Evolutionary conservation across 92 coral and sea anemone species (phyloP), one percentile per base, ranked within the genome.

Genomic region (Epizoanthus scotinus): DNA sequence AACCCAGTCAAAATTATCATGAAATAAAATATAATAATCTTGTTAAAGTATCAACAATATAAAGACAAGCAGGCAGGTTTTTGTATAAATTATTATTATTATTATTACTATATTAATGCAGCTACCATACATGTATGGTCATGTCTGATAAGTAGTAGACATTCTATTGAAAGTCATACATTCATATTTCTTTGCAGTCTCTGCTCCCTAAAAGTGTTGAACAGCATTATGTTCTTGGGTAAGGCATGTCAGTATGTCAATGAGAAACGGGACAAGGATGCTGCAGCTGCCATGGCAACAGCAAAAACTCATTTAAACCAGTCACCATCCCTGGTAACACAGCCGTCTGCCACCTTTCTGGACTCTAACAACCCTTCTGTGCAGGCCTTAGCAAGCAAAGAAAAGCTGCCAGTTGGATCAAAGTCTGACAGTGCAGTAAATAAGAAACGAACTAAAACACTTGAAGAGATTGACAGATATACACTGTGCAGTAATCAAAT

Each of bases 401-500:
- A 58, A 24, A 31, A 67, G 5, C 61, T 25, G 7, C 73, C 71
- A 0, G 60, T 50, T 20, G 55, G 26, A 7, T 84, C 67, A 66
- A 89, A 70, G 71, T 26, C 86, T 49, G 86, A 79, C 69, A 67
- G 81, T 59, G 69, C 81, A 20, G 70, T 81, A 4, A 72, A 78
- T 22, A 79, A 77, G 88, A 79, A 80, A 49, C 82, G 89, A 61
- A 84, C 88, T 26, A 95, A 95, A 82, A 74, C 96, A 47, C 87
- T 96, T 7, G 93, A 93, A 26, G 99, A 96, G 81, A 93, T 96
- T 20, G 94, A 96, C 42, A 84, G 99, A 73, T 96, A 96, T 67
- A 96, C 99, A 22, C 91, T 96, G 42, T 95, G 99, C 59, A 93
- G 94, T 47, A 96, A 96, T 72, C 93, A 94, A 69, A 96, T 96